Base-by-base conservation (phyloP, 2,888 invertebrate genomes). In the Erpobdella octoculata region DNA sequence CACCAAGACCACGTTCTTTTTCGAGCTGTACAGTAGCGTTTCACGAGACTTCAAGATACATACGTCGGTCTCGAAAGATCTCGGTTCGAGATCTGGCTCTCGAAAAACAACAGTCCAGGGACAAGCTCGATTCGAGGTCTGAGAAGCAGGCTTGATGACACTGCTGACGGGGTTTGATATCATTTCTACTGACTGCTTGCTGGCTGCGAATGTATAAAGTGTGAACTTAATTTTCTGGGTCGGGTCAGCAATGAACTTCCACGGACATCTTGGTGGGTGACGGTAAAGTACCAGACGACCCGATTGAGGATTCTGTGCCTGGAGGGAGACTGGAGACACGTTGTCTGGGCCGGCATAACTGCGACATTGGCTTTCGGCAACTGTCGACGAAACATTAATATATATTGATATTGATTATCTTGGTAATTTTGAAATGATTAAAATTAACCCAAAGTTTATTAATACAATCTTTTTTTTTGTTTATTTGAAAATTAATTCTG, bases 101-200 rank as follows among this genome's bases (percentile, higher is more conserved):
- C 46, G 46, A 33, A 71, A 71, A 15, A 62, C 38, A 31, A 70
- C 59, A 21, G 70, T 36, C 70, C 70, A 70, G 6, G 70, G 70
- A n/a, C 70, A 70, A 46, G n/a, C n/a, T n/a, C n/a, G n/a, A 28
- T 53, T 37, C 58, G n/a, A 9, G 36, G 35, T 37, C 21, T 48
- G 28, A 59, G 2, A 8, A 36, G 36, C 18, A n/a, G 25, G 53
- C 18, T 62, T 61, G n/a, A 18, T 25, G 38, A 31, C 37, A 35
- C 38, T 12, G 38, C 25, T 28, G 3, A 38, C 41, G 18, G 62
- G 35, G n/a, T n/a, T n/a, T n/a, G n/a, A n/a, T n/a, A n/a, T n/a
- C 38, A 64, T 37, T 36, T 67, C 28, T n/a, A 46, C 28, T 31
- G 8, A 12, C 5, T 18, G 21, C 9, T 58, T 69, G 31, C 58